phyloP scores from a whole-genome alignment of 2,888 invertebrate genomes.

The Eristalis intricaria region DNA sequence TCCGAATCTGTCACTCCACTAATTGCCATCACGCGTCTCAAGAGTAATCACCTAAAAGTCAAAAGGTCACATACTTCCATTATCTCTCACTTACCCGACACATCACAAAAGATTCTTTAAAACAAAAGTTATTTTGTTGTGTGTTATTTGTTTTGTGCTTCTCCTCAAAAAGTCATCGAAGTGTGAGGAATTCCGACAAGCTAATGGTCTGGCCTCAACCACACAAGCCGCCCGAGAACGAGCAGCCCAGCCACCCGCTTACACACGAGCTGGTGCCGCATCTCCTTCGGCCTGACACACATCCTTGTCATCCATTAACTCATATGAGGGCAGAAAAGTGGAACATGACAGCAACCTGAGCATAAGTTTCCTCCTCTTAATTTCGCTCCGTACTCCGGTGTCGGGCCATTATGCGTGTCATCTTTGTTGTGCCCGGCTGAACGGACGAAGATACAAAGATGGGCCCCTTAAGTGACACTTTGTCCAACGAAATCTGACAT shows the following conservation, averaged over 20 bases:
- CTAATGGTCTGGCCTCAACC: conserved; percentile 7
- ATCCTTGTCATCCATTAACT: conserved; percentile 47
- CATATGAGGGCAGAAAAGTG: conserved; percentile 41
- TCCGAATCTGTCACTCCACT: conserved; percentile 3
- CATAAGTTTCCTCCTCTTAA: conserved; percentile 50
- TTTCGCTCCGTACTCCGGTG: conserved; percentile 15
- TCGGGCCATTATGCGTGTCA: conserved; percentile 41
- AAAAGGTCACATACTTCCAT: conserved; percentile 25
- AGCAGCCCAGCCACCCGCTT: not conserved
- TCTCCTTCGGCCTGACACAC: not conserved
- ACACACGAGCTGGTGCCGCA: not conserved
- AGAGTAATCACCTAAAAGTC: conserved; percentile 27
- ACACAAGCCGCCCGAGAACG: not conserved
- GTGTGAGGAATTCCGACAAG: not conserved
- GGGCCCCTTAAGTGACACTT: conserved; percentile 48
- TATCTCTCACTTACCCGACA: conserved; percentile 3
- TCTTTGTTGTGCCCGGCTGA: conserved; percentile 1
- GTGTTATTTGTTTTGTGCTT: not conserved
- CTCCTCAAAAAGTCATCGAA: conserved; percentile 6
- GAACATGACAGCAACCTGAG: conserved; percentile 59
- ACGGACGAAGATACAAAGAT: conserved; percentile 2
- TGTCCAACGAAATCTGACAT: conserved; percentile 51
- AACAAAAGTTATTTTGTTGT: conserved; percentile 30
- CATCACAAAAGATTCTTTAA: conserved; percentile 3
- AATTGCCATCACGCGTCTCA: not conserved